Base-by-base conservation (phyloP, 2,888 invertebrate genomes). In the Microctonus hyperodae region DNA sequence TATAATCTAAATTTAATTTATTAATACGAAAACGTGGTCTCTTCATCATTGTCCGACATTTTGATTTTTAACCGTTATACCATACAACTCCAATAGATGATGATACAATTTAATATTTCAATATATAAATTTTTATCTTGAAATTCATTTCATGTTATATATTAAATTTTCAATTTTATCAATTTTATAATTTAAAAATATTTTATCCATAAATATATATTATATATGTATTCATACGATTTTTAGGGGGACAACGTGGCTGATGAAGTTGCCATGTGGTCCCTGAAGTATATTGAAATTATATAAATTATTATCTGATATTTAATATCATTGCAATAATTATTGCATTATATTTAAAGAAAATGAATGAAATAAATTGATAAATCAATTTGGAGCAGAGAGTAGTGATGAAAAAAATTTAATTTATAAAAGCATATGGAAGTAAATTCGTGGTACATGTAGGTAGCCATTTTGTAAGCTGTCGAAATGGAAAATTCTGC, bases 401-500 rank as follows among this genome's bases (percentile, higher is more conserved):
- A 16, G 44, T 40, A n/a, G 7, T 5, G 28, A 5, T 28, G 28
- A 3, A 7, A 7, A n/a, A 28, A n/a, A 16, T 1, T 44, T 16
- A 16, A 1, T 5, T 20, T 7, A 6, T 4, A 9, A 16, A 16
- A 44, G 9, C 44, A 44, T 44, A 44, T 44, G 44, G 44, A 16
- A 44, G 16, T 1, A 16, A 7, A n/a, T n/a, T n/a, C 16, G 16
- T 44, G 44, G 16, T 5, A 44, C 9, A 16, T 4, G 7, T 16
- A 16, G 7, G 64, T 67, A 58, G 73, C 74, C 74, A 75, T 74
- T 71, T 74, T 74, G 74, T 70, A 70, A 65, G 65, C 62, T 71
- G 60, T 25, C 31, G 22, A 53, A 58, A 62, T 61, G 56, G 69
- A 66, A 70, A 66, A 67, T 44, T 67, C 57, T 67, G 74, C 74